phyloP scores from a whole-genome alignment of 2,113 vertebrate species.

The Myxocyprinus asiaticus region DNA sequence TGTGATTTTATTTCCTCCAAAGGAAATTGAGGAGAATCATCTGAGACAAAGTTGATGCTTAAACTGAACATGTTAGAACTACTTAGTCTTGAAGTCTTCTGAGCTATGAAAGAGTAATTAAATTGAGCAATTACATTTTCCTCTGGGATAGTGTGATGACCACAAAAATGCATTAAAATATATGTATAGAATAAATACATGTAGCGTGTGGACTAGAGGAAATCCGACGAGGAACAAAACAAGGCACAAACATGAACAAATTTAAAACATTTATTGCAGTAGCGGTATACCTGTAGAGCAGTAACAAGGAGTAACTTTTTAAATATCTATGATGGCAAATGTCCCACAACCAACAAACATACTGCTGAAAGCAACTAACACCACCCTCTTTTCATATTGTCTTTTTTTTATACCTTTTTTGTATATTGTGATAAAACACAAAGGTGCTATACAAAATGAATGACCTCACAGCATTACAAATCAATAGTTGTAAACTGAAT shows the following conservation, averaged over 20 bases:
- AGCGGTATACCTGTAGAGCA: conserved; percentile 98
- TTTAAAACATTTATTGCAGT: conserved; percentile 99
- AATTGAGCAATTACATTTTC: neutral
- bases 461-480: conserved; percentile 83
- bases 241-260: conserved; percentile 79
- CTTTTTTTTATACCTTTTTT: conserved; percentile 72
- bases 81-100: neutral
- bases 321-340: conserved; percentile 97
- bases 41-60: neutral
- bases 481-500: conserved; percentile 73
- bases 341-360: conserved; percentile 95
- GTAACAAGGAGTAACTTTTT: conserved; percentile 98
- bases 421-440: conserved; percentile 82
- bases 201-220: too few relatives aligned
- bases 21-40: neutral
- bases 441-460: conserved; percentile 90
- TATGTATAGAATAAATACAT: neutral
- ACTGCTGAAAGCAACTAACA: conserved; percentile 95
- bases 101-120: neutral
- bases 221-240: conserved; percentile 50
- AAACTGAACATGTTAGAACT: neutral
- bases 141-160: neutral
- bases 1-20: neutral
- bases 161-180: neutral
- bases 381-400: conserved; percentile 76